A percentile compares a stretch with the other conserved stretches of the same genome.
Conservation (phyloP, 2,888 invertebrate species). For the Acleris emargana region DNA sequence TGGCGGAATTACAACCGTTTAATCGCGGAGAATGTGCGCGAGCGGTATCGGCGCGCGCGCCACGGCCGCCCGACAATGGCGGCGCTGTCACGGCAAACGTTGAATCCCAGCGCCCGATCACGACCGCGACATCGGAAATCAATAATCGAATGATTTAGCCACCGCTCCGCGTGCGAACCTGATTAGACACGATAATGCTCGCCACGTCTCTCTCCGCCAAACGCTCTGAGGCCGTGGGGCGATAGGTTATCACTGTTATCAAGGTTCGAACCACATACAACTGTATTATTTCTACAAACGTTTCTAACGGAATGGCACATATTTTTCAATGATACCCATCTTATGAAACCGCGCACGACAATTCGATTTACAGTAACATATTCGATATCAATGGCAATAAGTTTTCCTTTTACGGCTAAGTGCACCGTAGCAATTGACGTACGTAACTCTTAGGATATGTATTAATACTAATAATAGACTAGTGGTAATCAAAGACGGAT, state of each 20-base stretch:
- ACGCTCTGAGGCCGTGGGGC: conserved; percentile 59
- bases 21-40: conserved; percentile 75
- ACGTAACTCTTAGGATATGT: conserved; percentile 39
- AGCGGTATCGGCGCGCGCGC: conserved; percentile 60
- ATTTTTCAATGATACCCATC: conserved; percentile 74
- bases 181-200: conserved; percentile 81
- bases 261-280: conserved; percentile 64
- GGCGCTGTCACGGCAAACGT: conserved; percentile 75
- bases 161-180: conserved; percentile 83
- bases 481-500: conserved; percentile 47
- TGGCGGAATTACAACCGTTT: conserved; percentile 82
- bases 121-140: conserved; percentile 84
- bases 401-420: conserved; percentile 56
- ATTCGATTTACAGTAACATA: conserved; percentile 67
- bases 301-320: conserved; percentile 72
- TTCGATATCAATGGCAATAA: conserved; percentile 63
- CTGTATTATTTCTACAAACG: conserved; percentile 63
- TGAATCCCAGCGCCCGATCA: conserved; percentile 75
- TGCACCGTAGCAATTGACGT: conserved; percentile 43
- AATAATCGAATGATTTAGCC: conserved; percentile 84
- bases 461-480: conserved; percentile 48
- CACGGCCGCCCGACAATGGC: conserved; percentile 72
- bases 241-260: conserved; percentile 82
- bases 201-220: conserved; percentile 70
- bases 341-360: conserved; percentile 66